Percentiles rank a stretch among this genome's conserved stretches.
These are phyloP conservation scores for Cheilosia impressa DNA, from an alignment of 2,888 invertebrate genomes.

Conservation along the genomic window DNA sequence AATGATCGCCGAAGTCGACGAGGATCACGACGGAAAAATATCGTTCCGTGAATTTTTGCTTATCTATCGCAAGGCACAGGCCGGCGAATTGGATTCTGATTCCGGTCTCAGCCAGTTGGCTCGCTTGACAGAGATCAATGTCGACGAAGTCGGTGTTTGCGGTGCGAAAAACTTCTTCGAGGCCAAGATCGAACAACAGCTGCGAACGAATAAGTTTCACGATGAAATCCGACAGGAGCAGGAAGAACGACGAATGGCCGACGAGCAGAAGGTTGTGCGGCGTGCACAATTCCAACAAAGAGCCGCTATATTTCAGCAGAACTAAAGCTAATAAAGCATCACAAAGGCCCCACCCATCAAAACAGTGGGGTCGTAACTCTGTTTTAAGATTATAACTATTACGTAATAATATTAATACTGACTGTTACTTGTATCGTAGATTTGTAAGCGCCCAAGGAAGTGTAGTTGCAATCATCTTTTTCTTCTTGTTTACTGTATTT, in stretches of 20 bases:
- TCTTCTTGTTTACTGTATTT: conserved; percentile 12
- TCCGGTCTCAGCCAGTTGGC: conserved; percentile 95
- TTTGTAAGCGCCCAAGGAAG: conserved; percentile 64
- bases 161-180: conserved; percentile 98
- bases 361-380: conserved; percentile 38
- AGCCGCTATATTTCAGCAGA: conserved; percentile 91
- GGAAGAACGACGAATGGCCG: conserved; percentile 92
- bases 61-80: conserved; percentile 93
- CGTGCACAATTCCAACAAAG: conserved; percentile 94
- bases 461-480: conserved; percentile 69
- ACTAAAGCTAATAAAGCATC: conserved; percentile 74
- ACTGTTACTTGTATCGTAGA: conserved; percentile 72
- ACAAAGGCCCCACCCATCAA: conserved; percentile 38
- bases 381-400: conserved; percentile 66
- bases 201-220: conserved; percentile 94
- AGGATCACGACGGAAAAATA: conserved; percentile 93
- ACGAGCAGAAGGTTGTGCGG: conserved; percentile 92
- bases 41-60: conserved; percentile 95
- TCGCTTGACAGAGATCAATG: conserved; percentile 94
- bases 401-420: conserved; percentile 49
- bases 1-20: conserved; percentile 97
- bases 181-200: conserved; percentile 95
- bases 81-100: conserved; percentile 94
- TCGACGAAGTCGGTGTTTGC: conserved; percentile 96
- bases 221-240: conserved; percentile 96